Percentiles rank a stretch among this genome's conserved stretches.
These are phyloP conservation scores for Drosophila peninsularis DNA, from an alignment of 2,888 invertebrate species.

Conservation along the genomic window DNA sequence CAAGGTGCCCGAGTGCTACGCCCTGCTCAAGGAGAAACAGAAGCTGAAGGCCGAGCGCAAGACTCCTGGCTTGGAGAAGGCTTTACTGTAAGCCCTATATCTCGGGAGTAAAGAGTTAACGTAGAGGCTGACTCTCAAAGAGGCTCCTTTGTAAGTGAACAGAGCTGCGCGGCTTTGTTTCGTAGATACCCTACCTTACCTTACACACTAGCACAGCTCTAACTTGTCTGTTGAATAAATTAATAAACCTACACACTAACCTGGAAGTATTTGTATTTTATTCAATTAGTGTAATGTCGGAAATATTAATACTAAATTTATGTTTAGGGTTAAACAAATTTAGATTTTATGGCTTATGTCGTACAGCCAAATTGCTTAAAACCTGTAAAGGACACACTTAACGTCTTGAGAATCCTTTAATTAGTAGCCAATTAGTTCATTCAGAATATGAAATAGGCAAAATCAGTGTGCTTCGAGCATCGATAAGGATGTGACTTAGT, in stretches of 20 bases:
- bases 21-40: slow-evolving; percentile 78
- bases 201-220: slow-evolving; percentile 9
- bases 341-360: neutral
- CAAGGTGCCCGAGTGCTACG: slow-evolving; percentile 82
- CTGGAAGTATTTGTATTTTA: neutral
- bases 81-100: slow-evolving; percentile 26
- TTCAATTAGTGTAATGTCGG: neutral
- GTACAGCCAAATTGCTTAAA: neutral
- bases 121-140: slow-evolving; percentile 56
- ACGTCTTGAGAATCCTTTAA: neutral
- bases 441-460: neutral
- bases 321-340: neutral
- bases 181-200: slow-evolving; percentile 24
- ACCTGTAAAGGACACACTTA: neutral
- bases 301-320: neutral
- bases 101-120: neutral
- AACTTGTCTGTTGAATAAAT: slow-evolving; percentile 41
- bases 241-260: slow-evolving; percentile 12
- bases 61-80: slow-evolving; percentile 22
- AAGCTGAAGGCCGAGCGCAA: slow-evolving; percentile 59
- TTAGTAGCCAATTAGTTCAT: neutral
- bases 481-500: neutral
- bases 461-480: neutral
- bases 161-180: slow-evolving; percentile 31
- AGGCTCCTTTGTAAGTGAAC: slow-evolving; percentile 20